Evolutionary conservation across 2,888 invertebrate genomes (phyloP).

Genomic region (Allygus modestus): DNA sequence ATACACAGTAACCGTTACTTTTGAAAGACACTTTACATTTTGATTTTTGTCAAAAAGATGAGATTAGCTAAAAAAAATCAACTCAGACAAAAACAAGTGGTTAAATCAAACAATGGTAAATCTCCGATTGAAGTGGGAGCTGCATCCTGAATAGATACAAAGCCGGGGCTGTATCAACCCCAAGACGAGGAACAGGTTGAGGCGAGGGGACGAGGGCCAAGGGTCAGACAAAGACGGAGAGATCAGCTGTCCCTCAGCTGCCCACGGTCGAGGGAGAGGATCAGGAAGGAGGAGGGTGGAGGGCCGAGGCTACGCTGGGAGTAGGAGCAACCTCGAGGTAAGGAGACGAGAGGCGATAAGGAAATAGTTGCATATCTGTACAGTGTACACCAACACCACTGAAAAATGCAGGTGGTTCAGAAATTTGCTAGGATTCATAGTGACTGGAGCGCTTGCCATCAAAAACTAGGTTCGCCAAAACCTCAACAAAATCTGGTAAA

Average conservation of each 20-base stretch:
- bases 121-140: not conserved
- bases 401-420: too few relatives aligned
- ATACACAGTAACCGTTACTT: too few relatives aligned
- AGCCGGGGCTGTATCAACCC: not conserved
- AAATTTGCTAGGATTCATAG: too few relatives aligned
- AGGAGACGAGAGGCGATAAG: not conserved
- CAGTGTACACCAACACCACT: too few relatives aligned
- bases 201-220: not conserved
- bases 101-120: not conserved
- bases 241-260: slow-evolving; percentile 27
- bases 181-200: slow-evolving; percentile 39
- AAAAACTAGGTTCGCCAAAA: too few relatives aligned
- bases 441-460: too few relatives aligned
- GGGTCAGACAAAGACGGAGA: slow-evolving; percentile 45
- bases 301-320: not conserved
- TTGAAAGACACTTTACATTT: too few relatives aligned
- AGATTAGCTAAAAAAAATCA: too few relatives aligned
- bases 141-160: slow-evolving; percentile 9
- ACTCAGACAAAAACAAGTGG: not conserved
- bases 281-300: not conserved
- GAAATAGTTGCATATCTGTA: not conserved
- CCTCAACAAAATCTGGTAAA: too few relatives aligned
- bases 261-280: not conserved
- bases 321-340: too few relatives aligned
- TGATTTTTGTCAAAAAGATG: too few relatives aligned